Evolutionary conservation across 1,140 invertebrate genomes (phyloP).

Genomic region (Schlechtendalia chinensis): DNA sequence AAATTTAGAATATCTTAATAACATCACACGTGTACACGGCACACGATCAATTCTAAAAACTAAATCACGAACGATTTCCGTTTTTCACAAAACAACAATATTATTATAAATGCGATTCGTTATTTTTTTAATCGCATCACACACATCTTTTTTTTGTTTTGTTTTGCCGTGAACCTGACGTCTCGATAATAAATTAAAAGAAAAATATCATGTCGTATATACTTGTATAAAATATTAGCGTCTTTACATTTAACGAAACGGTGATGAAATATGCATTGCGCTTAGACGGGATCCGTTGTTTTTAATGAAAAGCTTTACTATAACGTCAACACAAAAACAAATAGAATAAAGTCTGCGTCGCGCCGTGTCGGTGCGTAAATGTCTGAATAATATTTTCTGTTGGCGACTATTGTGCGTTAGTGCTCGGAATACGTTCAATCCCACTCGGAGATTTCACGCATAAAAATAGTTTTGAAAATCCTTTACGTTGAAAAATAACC

Average conservation of each 20-base stretch:
- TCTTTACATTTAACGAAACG: background rate
- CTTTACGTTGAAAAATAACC: background rate
- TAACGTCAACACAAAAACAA: background rate
- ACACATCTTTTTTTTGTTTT: background rate
- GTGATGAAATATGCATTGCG: background rate
- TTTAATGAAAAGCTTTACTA: background rate
- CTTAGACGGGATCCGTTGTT: background rate
- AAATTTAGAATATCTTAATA: background rate
- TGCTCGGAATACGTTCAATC: slow-evolving; percentile 15
- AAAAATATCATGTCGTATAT: no score
- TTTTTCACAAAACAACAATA: background rate
- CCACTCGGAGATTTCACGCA: background rate
- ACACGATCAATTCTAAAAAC: background rate
- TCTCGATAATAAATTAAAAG: no score
- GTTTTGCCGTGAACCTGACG: background rate
- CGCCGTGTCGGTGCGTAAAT: background rate
- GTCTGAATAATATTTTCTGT: background rate
- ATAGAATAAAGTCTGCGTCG: background rate
- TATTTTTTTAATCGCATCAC: background rate
- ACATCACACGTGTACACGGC: background rate
- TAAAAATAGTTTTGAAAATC: slow-evolving; percentile 7
- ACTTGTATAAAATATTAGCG: no score
- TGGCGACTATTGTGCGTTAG: background rate
- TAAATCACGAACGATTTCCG: background rate
- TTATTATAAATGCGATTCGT: background rate